A percentile compares a stretch with the other conserved stretches of the same genome.
These are phyloP conservation scores for Microplitis mediator DNA, from an alignment of 1,140 invertebrate species.

Conservation along the genomic window DNA sequence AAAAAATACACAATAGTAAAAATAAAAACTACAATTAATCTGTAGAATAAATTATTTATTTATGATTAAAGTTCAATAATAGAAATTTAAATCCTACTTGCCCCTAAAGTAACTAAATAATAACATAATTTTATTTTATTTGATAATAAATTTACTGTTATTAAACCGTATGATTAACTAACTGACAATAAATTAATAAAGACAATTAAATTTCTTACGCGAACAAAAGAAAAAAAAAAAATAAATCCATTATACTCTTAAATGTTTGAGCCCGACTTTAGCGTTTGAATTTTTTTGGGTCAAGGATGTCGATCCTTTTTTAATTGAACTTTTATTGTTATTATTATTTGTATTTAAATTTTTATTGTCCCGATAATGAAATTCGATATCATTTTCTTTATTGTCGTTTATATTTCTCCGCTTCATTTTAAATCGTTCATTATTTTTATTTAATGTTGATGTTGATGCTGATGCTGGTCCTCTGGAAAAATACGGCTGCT, in stretches of 20 bases:
- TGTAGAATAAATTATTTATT: no score
- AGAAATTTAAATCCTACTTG: no score
- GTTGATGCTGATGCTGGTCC: no score
- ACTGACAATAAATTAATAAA: not conserved
- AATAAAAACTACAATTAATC: no score
- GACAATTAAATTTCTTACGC: not conserved
- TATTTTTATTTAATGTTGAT: no score
- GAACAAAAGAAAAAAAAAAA: not conserved
- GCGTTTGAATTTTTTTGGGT: not conserved
- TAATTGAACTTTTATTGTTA: not conserved
- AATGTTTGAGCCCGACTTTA: conserved; percentile 36
- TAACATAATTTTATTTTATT: not conserved
- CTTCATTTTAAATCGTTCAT: no score
- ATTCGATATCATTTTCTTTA: no score
- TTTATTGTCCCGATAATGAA: not conserved
- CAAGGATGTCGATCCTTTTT: not conserved
- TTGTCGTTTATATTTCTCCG: no score
- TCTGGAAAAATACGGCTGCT: not conserved
- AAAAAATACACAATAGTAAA: no score
- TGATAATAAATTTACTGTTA: no score
- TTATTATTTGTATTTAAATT: not conserved
- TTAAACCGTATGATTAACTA: not conserved
- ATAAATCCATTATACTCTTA: conserved; percentile 35
- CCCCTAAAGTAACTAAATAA: not conserved
- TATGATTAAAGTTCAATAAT: no score